Conservation (phyloP, 2,888 invertebrate genomes). For the Poecilobothrus nobilitatus region DNA sequence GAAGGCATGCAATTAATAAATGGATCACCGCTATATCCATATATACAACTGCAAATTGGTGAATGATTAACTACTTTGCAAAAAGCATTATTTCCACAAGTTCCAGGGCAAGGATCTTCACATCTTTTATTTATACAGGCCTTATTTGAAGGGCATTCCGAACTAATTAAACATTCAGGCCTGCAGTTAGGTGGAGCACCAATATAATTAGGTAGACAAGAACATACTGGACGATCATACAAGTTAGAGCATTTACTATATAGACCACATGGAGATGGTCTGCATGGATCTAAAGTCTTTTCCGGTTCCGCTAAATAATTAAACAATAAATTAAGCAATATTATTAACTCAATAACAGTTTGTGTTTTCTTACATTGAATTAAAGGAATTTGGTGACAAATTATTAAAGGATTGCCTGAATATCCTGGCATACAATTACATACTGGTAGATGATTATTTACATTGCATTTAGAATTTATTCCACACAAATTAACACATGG, state of each 20-base stretch:
- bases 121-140: constrained; percentile 71
- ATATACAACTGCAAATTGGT: constrained; percentile 63
- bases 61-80: constrained; percentile 69
- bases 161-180: constrained; percentile 68
- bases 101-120: constrained; percentile 62
- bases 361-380: constrained; percentile 29
- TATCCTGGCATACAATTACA: constrained; percentile 66
- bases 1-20: constrained; percentile 57
- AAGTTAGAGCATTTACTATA: constrained; percentile 47
- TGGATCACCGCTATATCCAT: constrained; percentile 64
- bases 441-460: constrained; percentile 72
- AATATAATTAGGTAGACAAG: constrained; percentile 59
- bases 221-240: constrained; percentile 63
- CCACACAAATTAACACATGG: constrained; percentile 79
- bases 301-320: constrained; percentile 15
- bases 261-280: constrained; percentile 46
- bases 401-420: constrained; percentile 68
- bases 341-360: background rate
- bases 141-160: constrained; percentile 61
- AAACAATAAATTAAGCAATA: background rate
- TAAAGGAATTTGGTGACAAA: constrained; percentile 55
- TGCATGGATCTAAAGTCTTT: constrained; percentile 39
- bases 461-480: constrained; percentile 72
- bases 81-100: constrained; percentile 63
- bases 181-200: constrained; percentile 67